Evolutionary conservation across 1,140 invertebrate species (phyloP), one percentile per base, ranked within the genome.

Genomic region (Lutraria rhynchaena): DNA sequence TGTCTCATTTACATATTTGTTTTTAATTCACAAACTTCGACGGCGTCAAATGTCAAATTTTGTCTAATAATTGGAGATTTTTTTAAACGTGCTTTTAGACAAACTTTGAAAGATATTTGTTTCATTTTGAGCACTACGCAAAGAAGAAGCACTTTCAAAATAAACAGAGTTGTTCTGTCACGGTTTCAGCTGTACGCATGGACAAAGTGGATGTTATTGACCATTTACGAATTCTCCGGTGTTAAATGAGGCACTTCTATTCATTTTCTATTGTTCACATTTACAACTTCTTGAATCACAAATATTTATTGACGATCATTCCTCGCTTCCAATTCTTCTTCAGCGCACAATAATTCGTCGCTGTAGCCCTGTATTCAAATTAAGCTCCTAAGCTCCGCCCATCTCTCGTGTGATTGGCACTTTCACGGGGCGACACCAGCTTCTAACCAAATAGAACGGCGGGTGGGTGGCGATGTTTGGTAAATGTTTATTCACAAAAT

Each of bases 401-500:
- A 44, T 22, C 2, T 37, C 24, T 35, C 15, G 19, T 22, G 17
- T 70, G 76, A 80, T 57, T 60, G 76, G 67, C 76, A 70, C 11
- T 15, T 46, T 57, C 41, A 70, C 31, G 65, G 29, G 60, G 22
- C 24, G 27, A n/a, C 76, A 53, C 27, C 55, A n/a, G 53, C 37
- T 11, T 80, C 37, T 70, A 80, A 80, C 76, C 63, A 80, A 80
- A 77, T 77, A 80, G 63, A 80, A 67, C 76, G 19, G 60, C 53
- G 41, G 63, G 76, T 51, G 76, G 76, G 76, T 41, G 65, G 60
- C 53, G 49, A 57, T 35, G 63, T 65, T 35, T 35, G 44, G 76
- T 58, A 77, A 69, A 80, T 80, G 76, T 80, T 80, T 80, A 80
- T 80, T 80, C 76, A 80, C 65, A 53, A 80, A 80, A 80, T 80